Evolutionary conservation across 2,797 vertebrate genomes (phyloP), one percentile per base, ranked within the genome.

Genomic region (Sebastes alutus): DNA sequence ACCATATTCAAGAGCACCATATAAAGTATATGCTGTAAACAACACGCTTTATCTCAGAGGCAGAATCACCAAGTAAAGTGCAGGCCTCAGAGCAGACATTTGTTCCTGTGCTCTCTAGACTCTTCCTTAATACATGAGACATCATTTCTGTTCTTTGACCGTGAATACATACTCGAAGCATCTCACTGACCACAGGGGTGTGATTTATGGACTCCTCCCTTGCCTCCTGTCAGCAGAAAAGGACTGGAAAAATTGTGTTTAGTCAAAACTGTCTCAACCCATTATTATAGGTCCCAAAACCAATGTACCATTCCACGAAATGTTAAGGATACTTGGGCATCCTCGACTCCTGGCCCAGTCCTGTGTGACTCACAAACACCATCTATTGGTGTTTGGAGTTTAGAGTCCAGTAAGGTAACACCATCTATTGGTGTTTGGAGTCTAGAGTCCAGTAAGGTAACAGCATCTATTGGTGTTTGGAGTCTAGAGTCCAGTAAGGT

Each of bases 161-260:
- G 80, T 61, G 82, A 86, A 74, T 38, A n/a, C 70, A 68, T 35
- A 38, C 63, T 29, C n/a, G 13, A 89, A 75, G 83, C 72, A 87
- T 88, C 84, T 81, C 77, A 23, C 46, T 76, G 71, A 89, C 88
- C 84, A 81, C 82, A 83, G 85, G 69, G 82, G 66, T 82, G 70
- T 66, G 71, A 83, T 81, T 85, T 62, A 58, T 30, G 70, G 82
- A 77, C 88, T 88, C 87, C 87, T 85, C 87, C 85, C 83, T 85
- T 38, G 70, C 16, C 62, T 81, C 77, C 73, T 35, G 38, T 81
- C 76, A 68, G 82, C 82, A 85, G 55, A 83, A 79, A 73, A 77
- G 49, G 10, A 55, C 80, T 87, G 87, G 83, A 86, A 90, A 89
- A 82, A 33, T 22, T 3, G 32, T 55, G 72, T 82, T 73, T 14